A percentile compares a stretch with the other conserved stretches of the same genome.
These are phyloP conservation scores for Bryconaethiops microstoma DNA, from an alignment of 2,797 vertebrate genomes.

Conservation along the genomic window DNA sequence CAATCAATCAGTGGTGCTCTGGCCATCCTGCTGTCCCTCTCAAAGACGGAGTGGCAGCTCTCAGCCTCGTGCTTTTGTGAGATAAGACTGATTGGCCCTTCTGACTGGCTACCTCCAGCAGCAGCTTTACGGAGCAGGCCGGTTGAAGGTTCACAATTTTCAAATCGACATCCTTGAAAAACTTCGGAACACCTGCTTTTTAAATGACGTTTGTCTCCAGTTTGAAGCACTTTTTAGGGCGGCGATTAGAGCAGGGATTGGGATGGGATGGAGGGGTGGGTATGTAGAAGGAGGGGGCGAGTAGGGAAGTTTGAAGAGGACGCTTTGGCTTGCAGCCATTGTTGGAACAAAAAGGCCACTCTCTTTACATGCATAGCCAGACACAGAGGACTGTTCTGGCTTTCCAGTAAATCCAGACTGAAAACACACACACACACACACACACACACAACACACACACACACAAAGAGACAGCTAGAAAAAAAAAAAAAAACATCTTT, in stretches of 20 bases:
- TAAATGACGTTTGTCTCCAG: slow-evolving; percentile 76
- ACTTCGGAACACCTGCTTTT: slow-evolving; percentile 84
- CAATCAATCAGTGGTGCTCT: slow-evolving; percentile 79
- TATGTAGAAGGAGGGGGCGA: slow-evolving; percentile 54
- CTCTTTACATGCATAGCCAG: slow-evolving; percentile 85
- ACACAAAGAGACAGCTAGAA: slow-evolving; percentile 30
- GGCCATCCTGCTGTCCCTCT: slow-evolving; percentile 72
- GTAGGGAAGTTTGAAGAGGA: slow-evolving; percentile 77
- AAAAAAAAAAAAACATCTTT: slow-evolving; percentile 50
- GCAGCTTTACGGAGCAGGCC: slow-evolving; percentile 71
- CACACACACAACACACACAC: neutral
- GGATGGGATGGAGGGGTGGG: slow-evolving; percentile 43
- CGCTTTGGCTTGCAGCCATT: slow-evolving; percentile 76
- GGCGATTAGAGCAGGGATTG: slow-evolving; percentile 51
- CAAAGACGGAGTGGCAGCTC: slow-evolving; percentile 78
- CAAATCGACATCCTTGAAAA: slow-evolving; percentile 75
- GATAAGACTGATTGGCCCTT: slow-evolving; percentile 77
- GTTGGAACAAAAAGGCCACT: slow-evolving; percentile 81
- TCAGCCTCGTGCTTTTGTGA: slow-evolving; percentile 79
- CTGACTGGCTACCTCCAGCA: slow-evolving; percentile 76
- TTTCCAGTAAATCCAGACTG: slow-evolving; percentile 70
- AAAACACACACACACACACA: slow-evolving; percentile 53
- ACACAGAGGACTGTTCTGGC: slow-evolving; percentile 77
- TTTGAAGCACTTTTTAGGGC: slow-evolving; percentile 48
- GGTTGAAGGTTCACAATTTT: slow-evolving; percentile 79